Percentiles rank a stretch among this genome's conserved stretches.
These are phyloP conservation scores for Ctenomys sociabilis DNA, from an alignment of 2,113 vertebrate species.

Conservation along the genomic window DNA sequence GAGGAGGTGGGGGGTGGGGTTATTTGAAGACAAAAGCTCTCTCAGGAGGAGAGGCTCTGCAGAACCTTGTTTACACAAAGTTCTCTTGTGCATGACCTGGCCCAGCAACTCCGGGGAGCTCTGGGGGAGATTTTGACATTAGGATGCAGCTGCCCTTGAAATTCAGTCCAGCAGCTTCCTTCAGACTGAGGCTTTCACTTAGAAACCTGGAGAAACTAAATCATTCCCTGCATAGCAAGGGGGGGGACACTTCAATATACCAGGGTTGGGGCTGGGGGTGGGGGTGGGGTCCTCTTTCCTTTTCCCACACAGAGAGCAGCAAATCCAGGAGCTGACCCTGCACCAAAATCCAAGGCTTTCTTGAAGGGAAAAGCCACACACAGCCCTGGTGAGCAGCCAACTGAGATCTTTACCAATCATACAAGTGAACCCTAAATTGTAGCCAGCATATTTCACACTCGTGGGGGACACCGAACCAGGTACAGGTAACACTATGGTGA, in stretches of 20 bases:
- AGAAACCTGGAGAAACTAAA: background rate
- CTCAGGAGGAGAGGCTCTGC: background rate
- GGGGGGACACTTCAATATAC: background rate
- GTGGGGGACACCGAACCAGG: background rate
- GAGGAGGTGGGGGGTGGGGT: rapidly evolving
- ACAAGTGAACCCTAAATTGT: background rate
- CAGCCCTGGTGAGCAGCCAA: background rate
- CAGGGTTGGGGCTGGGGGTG: too few relatives aligned
- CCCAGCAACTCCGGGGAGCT: conserved; percentile 38
- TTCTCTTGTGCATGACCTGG: conserved; percentile 38
- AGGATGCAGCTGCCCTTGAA: background rate
- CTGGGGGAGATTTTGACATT: background rate
- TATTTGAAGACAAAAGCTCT: conserved; percentile 33
- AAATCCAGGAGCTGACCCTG: background rate
- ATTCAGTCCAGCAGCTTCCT: background rate
- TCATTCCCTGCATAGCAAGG: background rate
- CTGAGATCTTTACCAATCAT: background rate
- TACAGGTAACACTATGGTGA: background rate
- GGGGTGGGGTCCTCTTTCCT: background rate
- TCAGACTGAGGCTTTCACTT: background rate
- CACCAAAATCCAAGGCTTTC: conserved; percentile 3
- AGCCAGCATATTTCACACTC: background rate
- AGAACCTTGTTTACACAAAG: conserved; percentile 33
- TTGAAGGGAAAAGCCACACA: background rate
- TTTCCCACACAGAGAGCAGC: background rate